A percentile compares a stretch with the other conserved stretches of the same genome.
Conservation (phyloP, 2,113 vertebrate genomes). For the Labeo catla region DNA sequence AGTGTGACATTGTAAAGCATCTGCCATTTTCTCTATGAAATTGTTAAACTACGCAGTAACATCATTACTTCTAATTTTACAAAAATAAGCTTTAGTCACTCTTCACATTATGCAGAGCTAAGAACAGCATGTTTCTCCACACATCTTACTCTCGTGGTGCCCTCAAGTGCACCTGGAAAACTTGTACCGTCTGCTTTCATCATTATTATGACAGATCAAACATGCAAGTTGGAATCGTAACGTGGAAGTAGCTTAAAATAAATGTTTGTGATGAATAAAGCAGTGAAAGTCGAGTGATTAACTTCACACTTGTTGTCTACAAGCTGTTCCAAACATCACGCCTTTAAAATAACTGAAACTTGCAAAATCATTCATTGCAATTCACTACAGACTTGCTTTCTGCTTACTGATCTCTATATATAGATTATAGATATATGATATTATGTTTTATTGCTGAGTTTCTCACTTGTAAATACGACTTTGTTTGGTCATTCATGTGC, state of each 20-base stretch:
- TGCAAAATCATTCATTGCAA: neutral
- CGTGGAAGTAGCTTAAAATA: neutral
- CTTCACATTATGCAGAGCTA: neutral
- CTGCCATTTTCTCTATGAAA: neutral
- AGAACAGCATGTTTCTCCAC: neutral
- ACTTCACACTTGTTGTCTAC: neutral
- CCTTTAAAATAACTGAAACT: neutral
- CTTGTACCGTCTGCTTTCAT: neutral
- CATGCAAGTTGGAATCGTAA: neutral
- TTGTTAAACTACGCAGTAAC: neutral
- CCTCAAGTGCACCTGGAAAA: neutral
- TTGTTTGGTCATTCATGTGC: neutral
- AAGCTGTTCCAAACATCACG: neutral
- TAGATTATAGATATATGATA: neutral
- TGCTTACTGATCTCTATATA: neutral
- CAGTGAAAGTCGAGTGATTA: neutral
- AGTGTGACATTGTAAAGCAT: neutral
- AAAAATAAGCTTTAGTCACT: neutral
- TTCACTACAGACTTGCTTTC: neutral
- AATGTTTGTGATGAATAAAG: neutral
- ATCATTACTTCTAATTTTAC: neutral
- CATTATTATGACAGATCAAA: neutral
- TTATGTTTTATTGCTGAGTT: neutral
- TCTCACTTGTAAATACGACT: neutral
- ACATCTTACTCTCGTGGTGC: neutral